Conservation (phyloP, 1,140 invertebrate species). For the Meloidogyne floridensis region DNA sequence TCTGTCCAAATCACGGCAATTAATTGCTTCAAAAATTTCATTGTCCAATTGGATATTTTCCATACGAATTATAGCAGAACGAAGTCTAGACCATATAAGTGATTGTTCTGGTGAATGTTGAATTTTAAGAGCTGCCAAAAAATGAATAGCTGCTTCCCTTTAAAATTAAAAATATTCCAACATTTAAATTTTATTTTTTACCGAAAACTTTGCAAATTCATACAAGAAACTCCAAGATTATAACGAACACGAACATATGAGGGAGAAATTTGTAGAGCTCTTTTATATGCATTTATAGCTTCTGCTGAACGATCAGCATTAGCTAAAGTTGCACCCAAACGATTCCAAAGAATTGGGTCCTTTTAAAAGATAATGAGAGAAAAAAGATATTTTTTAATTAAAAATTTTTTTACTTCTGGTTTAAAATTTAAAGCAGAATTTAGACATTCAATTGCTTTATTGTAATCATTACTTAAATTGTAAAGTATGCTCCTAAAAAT, state of each 20-base stretch:
- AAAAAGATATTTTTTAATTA: constrained; percentile 3
- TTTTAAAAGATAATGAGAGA: constrained; percentile 60
- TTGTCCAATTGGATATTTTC: neutral
- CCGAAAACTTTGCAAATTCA: constrained; percentile 90
- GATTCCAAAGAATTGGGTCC: constrained; percentile 95
- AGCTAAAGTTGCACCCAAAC: constrained; percentile 90
- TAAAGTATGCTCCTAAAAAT: constrained; percentile 86
- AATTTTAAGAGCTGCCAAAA: constrained; percentile 86
- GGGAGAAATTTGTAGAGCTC: constrained; percentile 84
- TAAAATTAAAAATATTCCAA: constrained; percentile 57
- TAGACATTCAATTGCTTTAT: constrained; percentile 95
- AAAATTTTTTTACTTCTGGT: constrained; percentile 71
- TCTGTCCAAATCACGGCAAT: constrained; percentile 15
- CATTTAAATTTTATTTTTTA: constrained; percentile 66
- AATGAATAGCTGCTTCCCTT: constrained; percentile 90
- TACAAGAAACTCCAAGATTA: constrained; percentile 95
- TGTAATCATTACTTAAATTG: constrained; percentile 88
- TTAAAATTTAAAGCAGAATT: constrained; percentile 80
- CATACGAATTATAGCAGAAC: constrained; percentile 80
- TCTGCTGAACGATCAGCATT: constrained; percentile 91
- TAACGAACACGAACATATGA: constrained; percentile 94
- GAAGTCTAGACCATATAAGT: constrained; percentile 86
- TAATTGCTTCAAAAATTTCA: constrained; percentile 27
- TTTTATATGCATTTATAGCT: constrained; percentile 90
- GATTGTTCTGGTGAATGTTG: constrained; percentile 74